These are phyloP conservation scores for Muraenolepis orangiensis DNA, from an alignment of 2,797 vertebrate species.

Conservation along the genomic window DNA sequence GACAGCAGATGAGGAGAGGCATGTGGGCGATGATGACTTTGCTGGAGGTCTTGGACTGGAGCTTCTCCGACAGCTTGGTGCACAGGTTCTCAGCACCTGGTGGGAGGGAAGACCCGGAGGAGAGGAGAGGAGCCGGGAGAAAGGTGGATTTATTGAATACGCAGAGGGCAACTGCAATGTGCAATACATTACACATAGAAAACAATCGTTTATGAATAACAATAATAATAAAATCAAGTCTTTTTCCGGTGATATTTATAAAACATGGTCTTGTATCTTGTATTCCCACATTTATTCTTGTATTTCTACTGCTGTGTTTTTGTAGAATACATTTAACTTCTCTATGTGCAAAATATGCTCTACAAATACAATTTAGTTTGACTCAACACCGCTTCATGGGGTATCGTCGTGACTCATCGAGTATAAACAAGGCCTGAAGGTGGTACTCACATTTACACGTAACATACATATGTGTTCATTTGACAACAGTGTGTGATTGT, in stretches of 20 bases:
- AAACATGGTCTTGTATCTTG: background rate
- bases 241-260: background rate
- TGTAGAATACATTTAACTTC: background rate
- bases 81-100: slow-evolving; percentile 95
- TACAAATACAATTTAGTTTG: background rate
- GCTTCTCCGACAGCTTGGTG: slow-evolving; percentile 93
- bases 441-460: no score
- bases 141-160: background rate
- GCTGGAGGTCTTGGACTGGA: slow-evolving; percentile 97
- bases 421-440: no score
- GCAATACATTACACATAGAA: background rate
- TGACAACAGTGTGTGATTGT: no score
- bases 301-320: background rate
- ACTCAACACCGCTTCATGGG: background rate
- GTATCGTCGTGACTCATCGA: no score
- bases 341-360: background rate
- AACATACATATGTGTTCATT: no score
- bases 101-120: background rate
- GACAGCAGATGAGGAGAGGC: slow-evolving; percentile 93
- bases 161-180: background rate
- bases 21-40: slow-evolving; percentile 98
- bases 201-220: background rate
- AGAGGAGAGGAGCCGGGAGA: background rate
- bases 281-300: background rate
- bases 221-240: background rate